Conservation (phyloP, 2,888 invertebrate genomes). For the Caenorhabditis sp. region DNA sequence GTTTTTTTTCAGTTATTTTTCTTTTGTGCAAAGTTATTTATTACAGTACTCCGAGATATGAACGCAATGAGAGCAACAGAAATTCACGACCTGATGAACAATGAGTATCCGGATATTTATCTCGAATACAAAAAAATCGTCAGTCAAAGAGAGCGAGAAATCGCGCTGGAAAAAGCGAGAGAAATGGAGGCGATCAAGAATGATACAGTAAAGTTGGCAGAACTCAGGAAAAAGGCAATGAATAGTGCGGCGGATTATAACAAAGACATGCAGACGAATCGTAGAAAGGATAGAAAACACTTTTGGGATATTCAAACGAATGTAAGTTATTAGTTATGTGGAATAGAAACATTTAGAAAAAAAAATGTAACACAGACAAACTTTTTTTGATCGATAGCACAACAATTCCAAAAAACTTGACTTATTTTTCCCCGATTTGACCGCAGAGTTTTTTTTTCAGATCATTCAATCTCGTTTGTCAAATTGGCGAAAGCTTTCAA, state of each 20-base stretch:
- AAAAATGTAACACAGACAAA: too few species aligned
- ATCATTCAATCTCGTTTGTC: conserved; percentile 52
- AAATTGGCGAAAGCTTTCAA: conserved; percentile 39
- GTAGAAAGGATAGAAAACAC: conserved; percentile 31
- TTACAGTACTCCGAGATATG: conserved; percentile 60
- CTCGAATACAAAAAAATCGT: conserved; percentile 73
- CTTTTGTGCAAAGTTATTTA: background rate
- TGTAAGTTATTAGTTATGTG: conserved; percentile 19
- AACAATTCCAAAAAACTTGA: background rate
- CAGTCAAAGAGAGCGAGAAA: conserved; percentile 71
- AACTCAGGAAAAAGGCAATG: conserved; percentile 21
- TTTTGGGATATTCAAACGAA: conserved; percentile 47
- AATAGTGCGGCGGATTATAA: conserved; percentile 33
- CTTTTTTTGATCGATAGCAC: too few species aligned
- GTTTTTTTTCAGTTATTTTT: too few species aligned
- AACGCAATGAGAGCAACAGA: conserved; percentile 75
- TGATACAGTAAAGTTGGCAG: conserved; percentile 33
- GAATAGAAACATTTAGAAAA: too few species aligned
- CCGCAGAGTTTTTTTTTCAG: conserved; percentile 24
- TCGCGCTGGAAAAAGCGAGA: conserved; percentile 72
- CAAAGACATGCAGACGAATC: conserved; percentile 29
- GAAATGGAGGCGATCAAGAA: conserved; percentile 70
- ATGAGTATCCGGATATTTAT: conserved; percentile 93
- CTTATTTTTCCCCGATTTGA: background rate
- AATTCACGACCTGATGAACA: conserved; percentile 91